A percentile compares a stretch with the other conserved stretches of the same genome.
These are phyloP conservation scores for Notarius quadriscutis DNA, from an alignment of 2,113 vertebrate genomes.

Conservation along the genomic window DNA sequence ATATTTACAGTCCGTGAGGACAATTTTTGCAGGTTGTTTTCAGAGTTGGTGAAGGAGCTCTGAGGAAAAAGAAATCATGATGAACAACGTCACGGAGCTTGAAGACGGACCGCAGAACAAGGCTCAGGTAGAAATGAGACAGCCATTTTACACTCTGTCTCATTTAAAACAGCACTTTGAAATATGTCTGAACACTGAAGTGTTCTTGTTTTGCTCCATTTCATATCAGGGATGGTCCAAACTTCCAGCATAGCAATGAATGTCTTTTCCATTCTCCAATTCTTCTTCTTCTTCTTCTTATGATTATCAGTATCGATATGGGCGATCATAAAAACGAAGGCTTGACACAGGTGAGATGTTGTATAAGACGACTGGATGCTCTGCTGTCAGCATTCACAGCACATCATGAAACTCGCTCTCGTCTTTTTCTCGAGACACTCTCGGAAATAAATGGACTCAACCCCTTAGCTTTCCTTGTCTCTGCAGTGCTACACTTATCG, in stretches of 20 bases:
- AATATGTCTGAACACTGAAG: neutral
- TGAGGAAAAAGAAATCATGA: slow-evolving; percentile 54
- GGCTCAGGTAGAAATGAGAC: slow-evolving; percentile 51
- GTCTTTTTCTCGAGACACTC: neutral
- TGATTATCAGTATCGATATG: neutral
- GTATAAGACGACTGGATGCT: neutral
- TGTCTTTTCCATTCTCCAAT: neutral
- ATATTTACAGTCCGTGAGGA: slow-evolving; percentile 39
- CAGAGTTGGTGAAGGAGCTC: slow-evolving; percentile 54
- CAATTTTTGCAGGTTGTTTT: slow-evolving; percentile 45
- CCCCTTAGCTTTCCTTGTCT: neutral
- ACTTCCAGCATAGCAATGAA: neutral
- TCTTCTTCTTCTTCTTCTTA: neutral
- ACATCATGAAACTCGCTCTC: neutral
- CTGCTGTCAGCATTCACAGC: neutral
- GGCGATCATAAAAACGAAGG: neutral
- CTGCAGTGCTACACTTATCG: neutral
- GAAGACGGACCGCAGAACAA: slow-evolving; percentile 63
- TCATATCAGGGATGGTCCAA: neutral
- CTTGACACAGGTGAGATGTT: neutral
- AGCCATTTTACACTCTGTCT: slow-evolving; percentile 1
- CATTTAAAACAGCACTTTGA: neutral
- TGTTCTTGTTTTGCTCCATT: neutral
- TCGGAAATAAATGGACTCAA: neutral
- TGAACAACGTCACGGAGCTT: slow-evolving; percentile 66